Evolutionary conservation across 2,113 vertebrate genomes (phyloP).

Genomic region (Forbesichthys agassizii): DNA sequence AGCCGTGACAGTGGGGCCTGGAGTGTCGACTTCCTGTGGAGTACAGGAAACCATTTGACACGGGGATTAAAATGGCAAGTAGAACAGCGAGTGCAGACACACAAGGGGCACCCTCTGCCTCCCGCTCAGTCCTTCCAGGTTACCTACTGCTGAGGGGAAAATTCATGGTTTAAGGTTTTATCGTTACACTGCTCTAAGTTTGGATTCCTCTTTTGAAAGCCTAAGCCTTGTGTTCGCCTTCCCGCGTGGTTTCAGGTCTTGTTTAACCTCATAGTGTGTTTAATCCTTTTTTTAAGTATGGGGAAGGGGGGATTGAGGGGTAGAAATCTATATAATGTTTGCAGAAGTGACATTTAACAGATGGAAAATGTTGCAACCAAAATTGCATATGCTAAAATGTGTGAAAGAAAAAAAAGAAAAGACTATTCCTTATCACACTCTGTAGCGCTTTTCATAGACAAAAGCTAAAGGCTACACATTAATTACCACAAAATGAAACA

Average conservation of each 20-base stretch:
- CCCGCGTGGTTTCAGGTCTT: neutral
- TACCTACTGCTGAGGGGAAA: conserved; percentile 19
- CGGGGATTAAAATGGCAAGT: conserved; percentile 67
- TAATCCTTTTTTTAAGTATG: neutral
- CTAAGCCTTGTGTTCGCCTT: neutral
- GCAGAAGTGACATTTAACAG: conserved; percentile 18
- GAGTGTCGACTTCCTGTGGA: conserved; percentile 68
- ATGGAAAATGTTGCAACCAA: conserved; percentile 13
- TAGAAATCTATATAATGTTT: conserved; percentile 1
- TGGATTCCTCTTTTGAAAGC: conserved; percentile 4
- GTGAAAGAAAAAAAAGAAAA: neutral
- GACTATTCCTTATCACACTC: too few species aligned
- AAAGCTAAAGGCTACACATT: neutral
- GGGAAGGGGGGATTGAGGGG: too few species aligned
- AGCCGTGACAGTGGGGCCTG: conserved; percentile 60
- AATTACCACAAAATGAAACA: neutral
- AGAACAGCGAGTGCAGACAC: conserved; percentile 45
- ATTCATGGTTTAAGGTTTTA: neutral
- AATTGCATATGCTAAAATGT: neutral
- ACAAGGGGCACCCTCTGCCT: conserved; percentile 16
- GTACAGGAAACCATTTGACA: conserved; percentile 76
- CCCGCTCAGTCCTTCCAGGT: neutral
- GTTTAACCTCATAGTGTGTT: conserved; percentile 1
- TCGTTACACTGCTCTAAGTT: neutral
- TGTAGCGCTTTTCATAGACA: neutral